Conservation (phyloP, 2,797 vertebrate genomes). For the Hoplostethus mediterraneus region DNA sequence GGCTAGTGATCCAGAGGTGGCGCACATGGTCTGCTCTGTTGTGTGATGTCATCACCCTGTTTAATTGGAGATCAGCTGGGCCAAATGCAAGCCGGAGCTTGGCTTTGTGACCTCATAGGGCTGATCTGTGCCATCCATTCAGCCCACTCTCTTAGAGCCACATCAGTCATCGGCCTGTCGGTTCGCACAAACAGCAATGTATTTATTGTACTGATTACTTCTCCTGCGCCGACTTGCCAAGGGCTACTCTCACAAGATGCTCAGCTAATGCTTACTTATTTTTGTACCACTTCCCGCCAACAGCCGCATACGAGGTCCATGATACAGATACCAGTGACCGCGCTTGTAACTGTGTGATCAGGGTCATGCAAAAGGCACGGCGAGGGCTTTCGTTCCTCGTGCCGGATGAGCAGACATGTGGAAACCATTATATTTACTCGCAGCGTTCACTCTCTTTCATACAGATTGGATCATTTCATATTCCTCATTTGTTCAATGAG, state of each 20-base stretch:
- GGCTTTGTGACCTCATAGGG: constrained; percentile 74
- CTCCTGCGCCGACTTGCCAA: constrained; percentile 33
- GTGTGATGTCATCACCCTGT: constrained; percentile 73
- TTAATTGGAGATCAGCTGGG: constrained; percentile 79
- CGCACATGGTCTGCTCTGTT: constrained; percentile 60
- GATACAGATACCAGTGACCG: constrained; percentile 49
- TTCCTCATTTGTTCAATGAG: constrained; percentile 76
- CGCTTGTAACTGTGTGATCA: constrained; percentile 45
- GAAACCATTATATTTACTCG: constrained; percentile 78
- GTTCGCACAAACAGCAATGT: constrained; percentile 63
- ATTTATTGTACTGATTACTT: constrained; percentile 68
- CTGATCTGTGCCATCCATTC: constrained; percentile 73
- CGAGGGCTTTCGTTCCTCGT: constrained; percentile 61
- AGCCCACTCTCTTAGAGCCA: constrained; percentile 67
- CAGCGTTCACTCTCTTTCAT: constrained; percentile 69
- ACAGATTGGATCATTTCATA: constrained; percentile 80
- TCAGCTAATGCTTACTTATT: constrained; percentile 59
- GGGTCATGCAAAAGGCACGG: constrained; percentile 56
- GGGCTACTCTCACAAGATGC: constrained; percentile 28
- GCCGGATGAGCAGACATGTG: constrained; percentile 73
- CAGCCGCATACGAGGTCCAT: constrained; percentile 43
- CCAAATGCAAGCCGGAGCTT: constrained; percentile 66
- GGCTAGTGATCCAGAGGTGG: constrained; percentile 66
- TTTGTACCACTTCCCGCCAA: constrained; percentile 32
- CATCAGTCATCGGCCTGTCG: constrained; percentile 78